Percentiles rank a stretch among this genome's conserved stretches.
phyloP scores from a whole-genome alignment of 2,113 vertebrate species.

The Scopus umbretta region DNA sequence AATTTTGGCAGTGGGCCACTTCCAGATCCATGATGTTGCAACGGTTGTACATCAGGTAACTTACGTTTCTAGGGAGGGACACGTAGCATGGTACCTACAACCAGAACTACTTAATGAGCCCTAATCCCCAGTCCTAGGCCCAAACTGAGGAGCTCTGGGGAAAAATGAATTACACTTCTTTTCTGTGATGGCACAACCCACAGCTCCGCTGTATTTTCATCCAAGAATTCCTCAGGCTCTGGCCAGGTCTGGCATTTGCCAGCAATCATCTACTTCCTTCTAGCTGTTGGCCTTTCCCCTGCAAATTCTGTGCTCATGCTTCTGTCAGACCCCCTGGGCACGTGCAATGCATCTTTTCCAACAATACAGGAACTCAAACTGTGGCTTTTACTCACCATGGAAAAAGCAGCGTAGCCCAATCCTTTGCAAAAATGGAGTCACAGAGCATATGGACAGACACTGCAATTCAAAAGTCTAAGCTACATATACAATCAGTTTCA shows the following conservation, averaged over 20 bases:
- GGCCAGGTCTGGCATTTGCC: background rate
- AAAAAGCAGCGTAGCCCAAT: background rate
- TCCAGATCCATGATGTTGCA: background rate
- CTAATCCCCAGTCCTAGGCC: background rate
- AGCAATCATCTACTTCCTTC: background rate
- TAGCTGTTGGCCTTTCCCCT: background rate
- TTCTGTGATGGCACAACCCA: background rate
- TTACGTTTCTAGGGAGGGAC: background rate
- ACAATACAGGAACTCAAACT: background rate
- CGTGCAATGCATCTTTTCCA: accelerated
- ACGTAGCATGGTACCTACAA: accelerated
- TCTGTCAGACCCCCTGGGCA: background rate
- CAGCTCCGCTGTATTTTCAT: background rate
- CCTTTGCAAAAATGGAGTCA: background rate
- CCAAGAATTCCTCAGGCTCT: background rate
- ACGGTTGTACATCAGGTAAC: background rate
- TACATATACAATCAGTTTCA: background rate
- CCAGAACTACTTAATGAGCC: background rate
- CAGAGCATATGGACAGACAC: background rate
- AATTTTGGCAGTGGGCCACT: background rate
- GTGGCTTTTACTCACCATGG: background rate
- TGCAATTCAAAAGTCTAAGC: background rate
- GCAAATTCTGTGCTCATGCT: background rate
- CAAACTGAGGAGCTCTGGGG: background rate
- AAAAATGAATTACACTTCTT: background rate